Base-by-base conservation (phyloP, 92 coral and sea anemone genomes). In the Zoanthus sociatus region DNA sequence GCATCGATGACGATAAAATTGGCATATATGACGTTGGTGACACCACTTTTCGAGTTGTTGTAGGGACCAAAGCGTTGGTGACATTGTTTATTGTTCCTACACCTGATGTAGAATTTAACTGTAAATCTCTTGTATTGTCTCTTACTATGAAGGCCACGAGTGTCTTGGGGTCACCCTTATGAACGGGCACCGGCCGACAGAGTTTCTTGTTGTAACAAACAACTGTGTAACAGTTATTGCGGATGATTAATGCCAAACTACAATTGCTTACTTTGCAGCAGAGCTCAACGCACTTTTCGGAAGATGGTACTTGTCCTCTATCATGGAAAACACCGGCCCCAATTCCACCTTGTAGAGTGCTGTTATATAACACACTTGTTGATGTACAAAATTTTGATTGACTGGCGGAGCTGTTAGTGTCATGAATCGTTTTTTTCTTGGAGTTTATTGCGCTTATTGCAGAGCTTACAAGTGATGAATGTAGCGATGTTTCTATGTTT, bases 281-380 rank as follows among this genome's bases (percentile, higher is more conserved):
- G 0, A 86, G 73, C 53, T 86, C 88, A 12, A 90, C 77, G 71
- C 99, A 97, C 30, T 47, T 88, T 30, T 84, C 77, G 76, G 89
- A 50, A 50, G 79, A 90, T 44, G 56, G 32, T 18, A 91, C 94
- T 16, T 33, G 17, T 67, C 99, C 99, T 66, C 83, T 87, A 73
- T 95, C 93, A 73, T 79, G 86, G 82, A 97, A 97, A 48, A 88
- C 69, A 9, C 99, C 99, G 21, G 98, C 89, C 21, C 78, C 89
- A 72, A 95, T 84, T 21, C 97, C 98, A 32, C 97, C 98, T 45
- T 89, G 93, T 17, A 97, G 56, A 14, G 98, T 87, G 20, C 79
- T 94, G 31, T 91, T 88, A 18, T 88, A 86, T n/a, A 54, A 82
- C 47, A 89, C 78, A 13, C 71, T 48, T 7, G 88, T 84, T 1